Conservation (phyloP, 2,888 invertebrate species). For the Microdon myrmicae region DNA sequence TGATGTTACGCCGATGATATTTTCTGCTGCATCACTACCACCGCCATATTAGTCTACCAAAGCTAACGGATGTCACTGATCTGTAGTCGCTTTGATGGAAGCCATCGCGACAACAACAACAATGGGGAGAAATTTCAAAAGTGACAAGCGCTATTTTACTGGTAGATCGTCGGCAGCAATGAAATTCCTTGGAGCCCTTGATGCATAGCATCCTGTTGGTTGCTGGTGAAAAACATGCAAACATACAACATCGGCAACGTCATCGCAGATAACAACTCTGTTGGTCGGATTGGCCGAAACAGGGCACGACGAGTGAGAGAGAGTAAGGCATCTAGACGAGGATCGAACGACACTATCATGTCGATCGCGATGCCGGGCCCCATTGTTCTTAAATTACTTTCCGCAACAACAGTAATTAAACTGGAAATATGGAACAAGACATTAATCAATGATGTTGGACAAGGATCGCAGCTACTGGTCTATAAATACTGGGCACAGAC, state of each 20-base stretch:
- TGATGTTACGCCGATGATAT: slow-evolving; percentile 47
- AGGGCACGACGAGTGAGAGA: not conserved
- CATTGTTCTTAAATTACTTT: slow-evolving; percentile 50
- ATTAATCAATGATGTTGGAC: slow-evolving; percentile 47
- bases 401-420: slow-evolving; percentile 42
- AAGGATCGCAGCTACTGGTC: slow-evolving; percentile 10
- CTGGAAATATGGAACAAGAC: slow-evolving; percentile 52
- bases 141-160: slow-evolving; percentile 44
- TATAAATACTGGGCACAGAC: slow-evolving; percentile 2
- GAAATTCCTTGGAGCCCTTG: slow-evolving; percentile 45
- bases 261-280: slow-evolving; percentile 52
- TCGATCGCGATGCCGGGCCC: slow-evolving; percentile 38
- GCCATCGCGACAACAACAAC: slow-evolving; percentile 43
- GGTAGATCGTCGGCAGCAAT: slow-evolving; percentile 26
- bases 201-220: slow-evolving; percentile 49
- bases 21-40: slow-evolving; percentile 28
- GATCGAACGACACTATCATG: too few species aligned
- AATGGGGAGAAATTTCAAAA: slow-evolving; percentile 39
- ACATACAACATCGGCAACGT: slow-evolving; percentile 45
- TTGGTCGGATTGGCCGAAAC: slow-evolving; percentile 31
- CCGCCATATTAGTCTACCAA: slow-evolving; percentile 45
- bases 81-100: slow-evolving; percentile 44
- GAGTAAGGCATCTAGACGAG: slow-evolving; percentile 18
- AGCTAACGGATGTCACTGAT: slow-evolving; percentile 43
- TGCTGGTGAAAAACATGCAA: slow-evolving; percentile 49